These are phyloP conservation scores for Drosophila buzzatii DNA, from an alignment of 2,888 invertebrate species.

Conservation along the genomic window DNA sequence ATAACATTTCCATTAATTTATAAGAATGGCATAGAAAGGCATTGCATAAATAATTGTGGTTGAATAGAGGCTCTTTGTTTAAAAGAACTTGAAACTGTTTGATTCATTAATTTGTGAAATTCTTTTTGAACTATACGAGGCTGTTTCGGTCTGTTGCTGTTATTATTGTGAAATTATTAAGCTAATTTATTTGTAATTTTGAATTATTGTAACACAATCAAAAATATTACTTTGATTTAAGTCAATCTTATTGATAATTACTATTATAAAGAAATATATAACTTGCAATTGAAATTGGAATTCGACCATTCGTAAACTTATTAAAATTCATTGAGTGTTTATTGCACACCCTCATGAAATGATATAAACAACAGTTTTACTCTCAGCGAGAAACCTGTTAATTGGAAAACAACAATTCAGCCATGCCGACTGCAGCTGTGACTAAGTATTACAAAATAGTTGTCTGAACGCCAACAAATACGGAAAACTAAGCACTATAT, in stretches of 20 bases:
- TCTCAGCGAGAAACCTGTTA: not conserved
- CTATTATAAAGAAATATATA: not conserved
- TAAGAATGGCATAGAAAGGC: not conserved
- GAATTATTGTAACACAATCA: not conserved
- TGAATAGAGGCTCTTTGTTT: not conserved
- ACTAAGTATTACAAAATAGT: not conserved
- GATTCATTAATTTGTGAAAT: not conserved
- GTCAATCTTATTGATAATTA: not conserved
- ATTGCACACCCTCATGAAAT: not conserved
- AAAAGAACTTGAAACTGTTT: not conserved
- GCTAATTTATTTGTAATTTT: not conserved
- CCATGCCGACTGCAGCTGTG: not conserved
- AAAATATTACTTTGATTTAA: not conserved
- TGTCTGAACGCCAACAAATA: not conserved
- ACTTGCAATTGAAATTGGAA: not conserved
- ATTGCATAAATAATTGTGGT: not conserved
- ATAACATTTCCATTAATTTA: not conserved
- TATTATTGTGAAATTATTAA: not conserved
- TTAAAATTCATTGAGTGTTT: conserved; percentile 15
- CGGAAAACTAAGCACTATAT: conserved; percentile 5
- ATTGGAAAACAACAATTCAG: conserved; percentile 1
- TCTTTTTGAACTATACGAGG: not conserved
- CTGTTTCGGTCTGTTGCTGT: not conserved
- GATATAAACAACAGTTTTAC: not conserved
- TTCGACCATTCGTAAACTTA: not conserved